These are phyloP conservation scores for Sinosuthora webbiana DNA, from an alignment of 2,113 vertebrate genomes.

Conservation along the genomic window DNA sequence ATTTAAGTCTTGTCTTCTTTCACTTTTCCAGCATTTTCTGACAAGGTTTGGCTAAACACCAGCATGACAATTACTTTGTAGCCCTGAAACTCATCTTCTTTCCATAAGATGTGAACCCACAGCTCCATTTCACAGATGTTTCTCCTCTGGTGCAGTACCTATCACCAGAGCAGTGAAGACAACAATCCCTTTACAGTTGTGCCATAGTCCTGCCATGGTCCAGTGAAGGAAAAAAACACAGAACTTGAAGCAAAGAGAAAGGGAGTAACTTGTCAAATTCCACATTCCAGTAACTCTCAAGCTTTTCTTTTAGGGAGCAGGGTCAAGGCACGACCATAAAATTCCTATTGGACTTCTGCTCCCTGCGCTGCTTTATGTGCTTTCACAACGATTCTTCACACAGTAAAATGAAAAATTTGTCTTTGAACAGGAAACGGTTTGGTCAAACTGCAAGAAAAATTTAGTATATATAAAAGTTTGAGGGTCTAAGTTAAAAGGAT, in stretches of 20 bases:
- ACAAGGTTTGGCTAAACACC: neutral
- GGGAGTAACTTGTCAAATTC: neutral
- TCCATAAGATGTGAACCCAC: neutral
- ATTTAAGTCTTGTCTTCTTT: neutral
- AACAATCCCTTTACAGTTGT: rapidly evolving
- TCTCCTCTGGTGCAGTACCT: neutral
- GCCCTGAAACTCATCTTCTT: neutral
- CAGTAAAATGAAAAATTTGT: neutral
- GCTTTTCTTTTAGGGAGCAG: neutral
- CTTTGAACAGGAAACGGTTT: neutral
- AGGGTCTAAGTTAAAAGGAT: neutral
- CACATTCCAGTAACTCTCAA: neutral
- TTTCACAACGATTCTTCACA: neutral
- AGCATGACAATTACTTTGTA: neutral
- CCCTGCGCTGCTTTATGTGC: neutral
- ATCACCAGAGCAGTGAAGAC: neutral
- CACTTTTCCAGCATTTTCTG: neutral
- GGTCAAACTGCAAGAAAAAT: neutral
- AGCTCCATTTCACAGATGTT: neutral
- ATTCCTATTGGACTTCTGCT: neutral
- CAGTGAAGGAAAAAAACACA: neutral
- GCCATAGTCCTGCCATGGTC: neutral
- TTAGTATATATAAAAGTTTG: neutral
- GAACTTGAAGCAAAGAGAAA: neutral
- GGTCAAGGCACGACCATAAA: rapidly evolving